Conservation (phyloP, 2,888 invertebrate genomes). For the Pterobdella sp. region DNA sequence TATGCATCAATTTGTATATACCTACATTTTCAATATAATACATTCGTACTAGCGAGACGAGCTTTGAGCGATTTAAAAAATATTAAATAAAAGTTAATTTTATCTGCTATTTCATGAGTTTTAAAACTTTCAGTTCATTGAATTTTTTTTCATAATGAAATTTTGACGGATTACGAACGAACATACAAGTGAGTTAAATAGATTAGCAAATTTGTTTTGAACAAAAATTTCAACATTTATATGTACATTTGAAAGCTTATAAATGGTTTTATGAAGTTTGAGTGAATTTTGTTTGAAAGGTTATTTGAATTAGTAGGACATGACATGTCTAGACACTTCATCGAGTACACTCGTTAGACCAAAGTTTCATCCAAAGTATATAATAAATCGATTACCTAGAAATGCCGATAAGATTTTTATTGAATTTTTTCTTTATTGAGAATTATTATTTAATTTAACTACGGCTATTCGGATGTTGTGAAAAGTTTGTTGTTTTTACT, state of each 20-base stretch:
- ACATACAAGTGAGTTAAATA: neutral
- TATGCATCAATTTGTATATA: neutral
- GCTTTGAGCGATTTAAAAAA: slow-evolving; percentile 3
- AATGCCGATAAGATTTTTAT: too few species aligned
- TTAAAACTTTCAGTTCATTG: neutral
- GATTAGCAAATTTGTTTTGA: neutral
- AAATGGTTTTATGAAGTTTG: neutral
- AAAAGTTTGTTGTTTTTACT: too few species aligned
- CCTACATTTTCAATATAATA: neutral
- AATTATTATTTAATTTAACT: too few species aligned
- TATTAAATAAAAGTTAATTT: neutral
- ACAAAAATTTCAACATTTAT: neutral
- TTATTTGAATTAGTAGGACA: slow-evolving; percentile 11
- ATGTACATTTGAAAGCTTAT: neutral
- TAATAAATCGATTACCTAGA: too few species aligned
- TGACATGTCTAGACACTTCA: slow-evolving; percentile 4
- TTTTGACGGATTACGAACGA: neutral
- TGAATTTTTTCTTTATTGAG: too few species aligned
- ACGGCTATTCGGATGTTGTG: too few species aligned
- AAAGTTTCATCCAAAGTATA: too few species aligned
- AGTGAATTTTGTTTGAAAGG: neutral
- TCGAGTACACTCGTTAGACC: slow-evolving; percentile 1
- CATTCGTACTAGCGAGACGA: slow-evolving; percentile 1
- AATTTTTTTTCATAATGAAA: neutral
- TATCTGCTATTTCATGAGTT: neutral